These are phyloP conservation scores for Rotaria sp. DNA, from an alignment of 2,888 invertebrate species.

Conservation along the genomic window DNA sequence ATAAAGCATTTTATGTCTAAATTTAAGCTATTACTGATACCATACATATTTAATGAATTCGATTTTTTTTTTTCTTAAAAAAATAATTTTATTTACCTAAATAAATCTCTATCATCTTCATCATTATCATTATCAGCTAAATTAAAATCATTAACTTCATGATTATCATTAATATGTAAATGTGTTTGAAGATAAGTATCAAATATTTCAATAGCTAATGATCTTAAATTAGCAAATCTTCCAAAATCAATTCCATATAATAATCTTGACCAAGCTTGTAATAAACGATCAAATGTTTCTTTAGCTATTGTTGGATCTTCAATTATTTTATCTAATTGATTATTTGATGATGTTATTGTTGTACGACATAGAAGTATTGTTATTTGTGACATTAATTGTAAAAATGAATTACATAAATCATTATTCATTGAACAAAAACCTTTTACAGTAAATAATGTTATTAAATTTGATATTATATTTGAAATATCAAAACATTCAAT, in stretches of 20 bases:
- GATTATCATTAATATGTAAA: background rate
- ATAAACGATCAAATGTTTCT: conserved; percentile 9
- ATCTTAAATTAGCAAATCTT: background rate
- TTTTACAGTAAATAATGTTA: background rate
- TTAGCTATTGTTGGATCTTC: background rate
- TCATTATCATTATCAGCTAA: background rate
- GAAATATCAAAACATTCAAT: background rate
- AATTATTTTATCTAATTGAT: background rate
- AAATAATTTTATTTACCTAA: background rate
- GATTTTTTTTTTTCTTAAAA: too few relatives aligned
- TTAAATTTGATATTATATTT: background rate
- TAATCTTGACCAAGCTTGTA: conserved; percentile 25
- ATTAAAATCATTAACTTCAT: background rate
- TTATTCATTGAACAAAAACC: conserved; percentile 4
- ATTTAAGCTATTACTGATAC: too few relatives aligned
- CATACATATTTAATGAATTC: too few relatives aligned
- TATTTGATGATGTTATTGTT: background rate
- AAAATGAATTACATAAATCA: conserved; percentile 5
- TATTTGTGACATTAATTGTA: conserved; percentile 19
- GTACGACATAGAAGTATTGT: background rate
- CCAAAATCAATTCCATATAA: conserved; percentile 16
- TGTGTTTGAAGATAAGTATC: background rate
- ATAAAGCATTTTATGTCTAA: too few relatives aligned
- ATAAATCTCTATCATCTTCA: conserved; percentile 16
- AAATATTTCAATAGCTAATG: conserved; percentile 15